Evolutionary conservation across 1,140 invertebrate species (phyloP).

Genomic region (Campodea augens): DNA sequence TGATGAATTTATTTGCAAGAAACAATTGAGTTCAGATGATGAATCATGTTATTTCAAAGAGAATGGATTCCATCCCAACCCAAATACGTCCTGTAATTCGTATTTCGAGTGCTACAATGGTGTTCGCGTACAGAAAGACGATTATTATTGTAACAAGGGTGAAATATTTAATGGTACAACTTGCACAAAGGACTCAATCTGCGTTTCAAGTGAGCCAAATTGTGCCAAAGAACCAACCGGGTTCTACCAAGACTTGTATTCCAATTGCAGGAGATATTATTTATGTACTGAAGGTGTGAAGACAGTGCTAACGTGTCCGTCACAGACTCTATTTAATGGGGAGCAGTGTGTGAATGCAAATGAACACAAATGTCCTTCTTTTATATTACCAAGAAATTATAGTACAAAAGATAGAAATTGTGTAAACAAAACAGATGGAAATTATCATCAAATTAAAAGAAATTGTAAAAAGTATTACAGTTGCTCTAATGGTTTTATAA

Average conservation of each 20-base stretch:
- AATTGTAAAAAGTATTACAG: neutral
- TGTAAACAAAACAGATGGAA: conserved; percentile 1
- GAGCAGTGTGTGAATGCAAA: conserved; percentile 28
- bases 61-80: conserved; percentile 32
- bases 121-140: conserved; percentile 18
- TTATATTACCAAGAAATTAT: neutral
- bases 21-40: too few species aligned
- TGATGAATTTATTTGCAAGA: neutral
- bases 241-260: conserved; percentile 22
- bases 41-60: conserved; percentile 13
- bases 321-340: conserved; percentile 29
- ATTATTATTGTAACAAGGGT: conserved; percentile 17
- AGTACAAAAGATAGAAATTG: too few species aligned
- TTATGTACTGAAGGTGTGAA: conserved; percentile 26
- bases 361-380: conserved; percentile 26
- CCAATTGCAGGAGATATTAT: conserved; percentile 28
- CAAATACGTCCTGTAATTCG: conserved; percentile 27
- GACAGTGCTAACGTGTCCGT: conserved; percentile 24
- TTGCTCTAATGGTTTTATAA: neutral
- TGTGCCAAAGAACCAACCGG: conserved; percentile 21
- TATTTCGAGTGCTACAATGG: conserved; percentile 34
- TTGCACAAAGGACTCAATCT: conserved; percentile 11
- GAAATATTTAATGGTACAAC: conserved; percentile 21
- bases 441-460: neutral
- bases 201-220: neutral